Base-by-base conservation (phyloP, 2,113 vertebrate species). In the Hoplias malabaricus region DNA sequence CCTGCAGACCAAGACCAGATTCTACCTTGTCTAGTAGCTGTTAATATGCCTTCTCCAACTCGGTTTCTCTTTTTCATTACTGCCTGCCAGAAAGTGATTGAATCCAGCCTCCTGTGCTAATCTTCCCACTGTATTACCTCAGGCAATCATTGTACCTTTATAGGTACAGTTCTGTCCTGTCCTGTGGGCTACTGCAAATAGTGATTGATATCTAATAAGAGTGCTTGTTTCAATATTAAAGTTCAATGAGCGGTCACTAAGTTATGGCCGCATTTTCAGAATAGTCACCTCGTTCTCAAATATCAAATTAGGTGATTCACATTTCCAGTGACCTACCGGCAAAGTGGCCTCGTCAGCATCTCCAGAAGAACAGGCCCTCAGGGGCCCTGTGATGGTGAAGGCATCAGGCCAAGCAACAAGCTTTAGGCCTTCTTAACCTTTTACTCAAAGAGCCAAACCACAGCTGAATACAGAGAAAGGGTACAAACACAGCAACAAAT, bases 341-440 rank as follows among this genome's bases (percentile, higher is more conserved):
- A 86, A 88, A 88, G 66, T 83, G 84, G 86, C 80, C 67, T 74
- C 63, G 87, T 92, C 90, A 90, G 90, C 89, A 78, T 59, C 33
- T 83, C 8, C 16, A 59, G 59, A 79, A 80, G 86, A 36, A 86
- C 84, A 42, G 81, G 69, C 80, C 71, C 53, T 77, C 19, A 4
- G 81, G 87, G 86, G 85, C 19, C 31, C 34, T 14, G 66, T 31
- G 36, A 74, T 75, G 77, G 5, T 36, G 78, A 74, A 86, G 77
- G 86, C 80, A 82, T 73, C 70, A 67, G 74, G 82, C 88, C 82
- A 33, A 69, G 34, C 72, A 83, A 72, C 81, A 83, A 87, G 81
- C 85, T 79, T 82, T 68, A 80, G n/a, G 81, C 79, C 88, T 82
- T 89, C 86, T 91, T 92, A 92, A 92, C 92, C 91, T 93, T 93